These are phyloP conservation scores for Cardiocondyla obscurior DNA, from an alignment of 1,140 invertebrate species.

Conservation along the genomic window DNA sequence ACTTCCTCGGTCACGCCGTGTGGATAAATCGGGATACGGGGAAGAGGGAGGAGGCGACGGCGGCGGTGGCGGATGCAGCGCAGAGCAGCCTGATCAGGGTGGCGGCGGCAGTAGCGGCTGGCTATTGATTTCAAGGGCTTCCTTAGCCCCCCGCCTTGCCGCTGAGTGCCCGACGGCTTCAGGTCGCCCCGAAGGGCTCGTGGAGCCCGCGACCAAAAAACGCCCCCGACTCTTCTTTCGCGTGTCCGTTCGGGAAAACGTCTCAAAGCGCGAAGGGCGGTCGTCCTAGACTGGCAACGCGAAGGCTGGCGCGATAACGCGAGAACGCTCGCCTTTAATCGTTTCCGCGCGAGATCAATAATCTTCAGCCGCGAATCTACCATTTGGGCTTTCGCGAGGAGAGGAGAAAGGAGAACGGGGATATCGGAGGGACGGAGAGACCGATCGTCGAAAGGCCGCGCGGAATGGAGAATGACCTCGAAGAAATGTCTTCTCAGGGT, in stretches of 20 bases:
- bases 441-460: no score
- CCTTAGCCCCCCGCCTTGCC: constrained; percentile 78
- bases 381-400: not conserved
- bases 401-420: no score
- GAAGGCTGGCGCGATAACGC: not conserved
- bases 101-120: constrained; percentile 80
- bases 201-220: constrained; percentile 72
- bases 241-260: not conserved
- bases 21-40: constrained; percentile 65
- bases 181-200: constrained; percentile 74
- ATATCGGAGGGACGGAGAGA: not conserved
- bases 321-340: not conserved
- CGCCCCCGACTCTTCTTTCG: constrained; percentile 21
- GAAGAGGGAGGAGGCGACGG: constrained; percentile 29
- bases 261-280: not conserved
- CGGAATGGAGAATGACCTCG: not conserved
- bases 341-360: not conserved
- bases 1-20: constrained; percentile 52
- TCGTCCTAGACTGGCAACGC: not conserved
- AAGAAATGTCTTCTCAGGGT: not conserved
- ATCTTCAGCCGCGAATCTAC: not conserved
- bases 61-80: constrained; percentile 56
- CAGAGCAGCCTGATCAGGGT: constrained; percentile 70
- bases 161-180: constrained; percentile 76
- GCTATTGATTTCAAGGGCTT: constrained; percentile 84